Percentiles rank a stretch among this genome's conserved stretches.
These are phyloP conservation scores for Drosophila greeni DNA, from an alignment of 2,888 invertebrate genomes.

Conservation along the genomic window DNA sequence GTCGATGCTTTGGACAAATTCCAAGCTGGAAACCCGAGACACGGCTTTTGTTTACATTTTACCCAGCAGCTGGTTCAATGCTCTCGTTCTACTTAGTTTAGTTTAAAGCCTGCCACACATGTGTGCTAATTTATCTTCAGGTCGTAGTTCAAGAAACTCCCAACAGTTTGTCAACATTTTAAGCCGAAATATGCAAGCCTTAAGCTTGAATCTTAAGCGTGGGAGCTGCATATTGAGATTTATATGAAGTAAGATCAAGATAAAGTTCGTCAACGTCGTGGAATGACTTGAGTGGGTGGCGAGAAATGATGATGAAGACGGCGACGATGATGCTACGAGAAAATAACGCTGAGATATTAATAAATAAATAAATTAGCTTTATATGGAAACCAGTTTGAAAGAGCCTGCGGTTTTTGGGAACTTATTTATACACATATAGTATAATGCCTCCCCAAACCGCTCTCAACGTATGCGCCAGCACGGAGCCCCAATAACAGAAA, in stretches of 20 bases:
- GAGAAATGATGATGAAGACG: conserved; percentile 13
- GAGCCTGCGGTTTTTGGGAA: conserved; percentile 18
- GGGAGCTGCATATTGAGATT: conserved; percentile 34
- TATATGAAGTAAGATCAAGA: conserved; percentile 25
- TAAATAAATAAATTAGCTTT: conserved; percentile 44
- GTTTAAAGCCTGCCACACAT: not conserved
- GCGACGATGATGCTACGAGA: conserved; percentile 13
- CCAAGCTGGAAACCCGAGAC: conserved; percentile 21
- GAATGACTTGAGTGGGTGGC: conserved; percentile 54
- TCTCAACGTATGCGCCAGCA: conserved; percentile 23
- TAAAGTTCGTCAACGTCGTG: conserved; percentile 53
- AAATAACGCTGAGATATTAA: conserved; percentile 36
- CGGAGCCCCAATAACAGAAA: conserved; percentile 28
- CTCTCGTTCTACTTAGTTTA: conserved; percentile 16
- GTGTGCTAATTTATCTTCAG: not conserved
- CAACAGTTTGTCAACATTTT: conserved; percentile 23
- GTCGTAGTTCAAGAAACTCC: conserved; percentile 14
- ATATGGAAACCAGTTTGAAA: conserved; percentile 43
- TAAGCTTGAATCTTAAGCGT: conserved; percentile 29
- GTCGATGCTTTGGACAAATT: conserved; percentile 28
- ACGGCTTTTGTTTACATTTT: conserved; percentile 27
- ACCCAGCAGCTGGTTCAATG: conserved; percentile 16
- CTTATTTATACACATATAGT: not conserved
- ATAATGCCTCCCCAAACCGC: not conserved
- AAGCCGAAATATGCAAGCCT: conserved; percentile 21